Base-by-base conservation (phyloP, 1,140 invertebrate genomes). In the Drosophila sulfurigaster region DNA sequence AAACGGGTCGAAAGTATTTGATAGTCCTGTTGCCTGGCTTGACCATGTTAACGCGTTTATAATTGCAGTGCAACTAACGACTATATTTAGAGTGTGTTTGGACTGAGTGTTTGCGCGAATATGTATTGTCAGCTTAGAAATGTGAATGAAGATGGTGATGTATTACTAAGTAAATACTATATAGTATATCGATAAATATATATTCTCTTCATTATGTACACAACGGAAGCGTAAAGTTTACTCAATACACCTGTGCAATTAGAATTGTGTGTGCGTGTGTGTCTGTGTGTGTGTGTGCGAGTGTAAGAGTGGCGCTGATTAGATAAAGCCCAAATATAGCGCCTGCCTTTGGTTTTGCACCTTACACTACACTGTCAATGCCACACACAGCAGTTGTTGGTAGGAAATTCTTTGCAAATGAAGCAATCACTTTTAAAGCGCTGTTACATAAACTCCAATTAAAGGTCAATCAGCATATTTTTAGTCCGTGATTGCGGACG, bases 341-440 rank as follows among this genome's bases (percentile, higher is more conserved):
- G 32, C 67, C 75, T 72, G 69, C 60, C 67, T 83, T 81, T 72
- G 77, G 13, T 74, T 83, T 83, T 72, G 74, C 74, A 69, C 75
- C 74, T 79, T 66, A 57, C 20, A 25, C 32, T 57, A 57, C 54
- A 64, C 25, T 81, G 67, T 20, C 57, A 72, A 63, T 75, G 66
- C 54, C 54, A 38, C 35, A 38, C 59, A 38, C 51, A 20, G 13
- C 46, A 58, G 51, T 62, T 66, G 49, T 66, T 54, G 74, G 63
- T 56, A 66, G 80, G 56, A 81, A 88, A 88, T 88, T 88, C 83
- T 89, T 88, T 51, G 66, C 67, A 46, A 63, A 78, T 87, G 83
- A 87, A 89, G 83, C 74, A 80, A 88, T 89, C 70, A 56, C 77
- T 75, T 66, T 80, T 78, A 64, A 51, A 67, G 54, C 59, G 46